A percentile compares a stretch with the other conserved stretches of the same genome.
These are phyloP conservation scores for Aplocera efformata DNA, from an alignment of 2,888 invertebrate species.

Conservation along the genomic window DNA sequence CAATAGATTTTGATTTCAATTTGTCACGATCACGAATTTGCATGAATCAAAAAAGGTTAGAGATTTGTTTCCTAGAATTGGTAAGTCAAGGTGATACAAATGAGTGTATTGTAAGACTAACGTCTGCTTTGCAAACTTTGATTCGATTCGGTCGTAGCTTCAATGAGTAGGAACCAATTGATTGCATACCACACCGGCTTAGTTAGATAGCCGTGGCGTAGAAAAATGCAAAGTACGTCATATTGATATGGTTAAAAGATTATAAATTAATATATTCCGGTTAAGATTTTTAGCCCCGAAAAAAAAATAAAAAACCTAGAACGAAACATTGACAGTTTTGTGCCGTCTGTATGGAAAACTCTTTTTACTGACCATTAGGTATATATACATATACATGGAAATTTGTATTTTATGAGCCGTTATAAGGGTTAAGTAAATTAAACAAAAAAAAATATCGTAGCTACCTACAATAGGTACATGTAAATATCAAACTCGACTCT, in stretches of 20 bases:
- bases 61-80: constrained; percentile 37
- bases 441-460: no score
- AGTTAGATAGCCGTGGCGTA: not conserved
- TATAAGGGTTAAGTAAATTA: no score
- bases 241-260: not conserved
- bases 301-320: no score
- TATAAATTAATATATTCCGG: no score
- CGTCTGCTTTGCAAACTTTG: constrained; percentile 18
- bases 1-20: constrained; percentile 59
- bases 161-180: constrained; percentile 21
- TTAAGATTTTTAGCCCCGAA: no score
- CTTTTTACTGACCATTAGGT: no score
- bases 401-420: no score
- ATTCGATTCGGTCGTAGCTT: constrained; percentile 21
- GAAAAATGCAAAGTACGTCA: not conserved
- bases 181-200: not conserved
- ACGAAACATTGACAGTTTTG: no score
- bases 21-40: constrained; percentile 67
- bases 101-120: constrained; percentile 22
- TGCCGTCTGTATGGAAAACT: no score
- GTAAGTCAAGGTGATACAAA: constrained; percentile 46
- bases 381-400: no score
- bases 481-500: no score
- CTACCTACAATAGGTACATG: no score
- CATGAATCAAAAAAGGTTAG: constrained; percentile 51